Conservation (phyloP, 2,888 invertebrate species). For the Drosophila fungiperda region DNA sequence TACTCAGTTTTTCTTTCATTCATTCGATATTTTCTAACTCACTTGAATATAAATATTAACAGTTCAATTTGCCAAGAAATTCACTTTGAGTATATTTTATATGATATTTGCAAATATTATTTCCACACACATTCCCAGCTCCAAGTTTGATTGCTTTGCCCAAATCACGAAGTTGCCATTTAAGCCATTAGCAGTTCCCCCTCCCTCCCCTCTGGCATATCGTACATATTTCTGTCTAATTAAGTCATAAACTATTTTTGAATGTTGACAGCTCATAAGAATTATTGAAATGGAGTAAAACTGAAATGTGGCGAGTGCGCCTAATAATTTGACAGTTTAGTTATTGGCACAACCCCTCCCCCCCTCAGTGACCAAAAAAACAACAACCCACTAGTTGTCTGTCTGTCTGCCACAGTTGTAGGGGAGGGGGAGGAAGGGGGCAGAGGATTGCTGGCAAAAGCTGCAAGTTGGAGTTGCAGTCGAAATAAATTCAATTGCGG, state of each 20-base stretch:
- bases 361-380: not conserved
- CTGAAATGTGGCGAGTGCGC: constrained; percentile 49
- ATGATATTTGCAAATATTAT: constrained; percentile 2
- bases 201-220: not conserved
- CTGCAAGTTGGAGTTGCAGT: constrained; percentile 61
- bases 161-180: constrained; percentile 21
- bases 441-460: constrained; percentile 51
- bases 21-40: not conserved
- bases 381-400: constrained; percentile 8
- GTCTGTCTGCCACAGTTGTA: constrained; percentile 2
- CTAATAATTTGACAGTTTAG: constrained; percentile 80
- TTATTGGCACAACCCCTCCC: constrained; percentile 53
- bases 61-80: not conserved
- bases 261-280: constrained; percentile 72
- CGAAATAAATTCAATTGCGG: constrained; percentile 81
- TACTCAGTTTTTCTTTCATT: not conserved
- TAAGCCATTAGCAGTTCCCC: not conserved
- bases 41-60: not conserved
- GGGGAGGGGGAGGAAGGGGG: not conserved
- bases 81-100: not conserved
- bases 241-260: constrained; percentile 72
- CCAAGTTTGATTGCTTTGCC: constrained; percentile 7
- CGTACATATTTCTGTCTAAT: constrained; percentile 51
- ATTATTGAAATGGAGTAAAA: constrained; percentile 61
- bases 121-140: not conserved